Evolutionary conservation across 2,113 vertebrate species (phyloP), one percentile per base, ranked within the genome.

Genomic region (Urocolius indicus): DNA sequence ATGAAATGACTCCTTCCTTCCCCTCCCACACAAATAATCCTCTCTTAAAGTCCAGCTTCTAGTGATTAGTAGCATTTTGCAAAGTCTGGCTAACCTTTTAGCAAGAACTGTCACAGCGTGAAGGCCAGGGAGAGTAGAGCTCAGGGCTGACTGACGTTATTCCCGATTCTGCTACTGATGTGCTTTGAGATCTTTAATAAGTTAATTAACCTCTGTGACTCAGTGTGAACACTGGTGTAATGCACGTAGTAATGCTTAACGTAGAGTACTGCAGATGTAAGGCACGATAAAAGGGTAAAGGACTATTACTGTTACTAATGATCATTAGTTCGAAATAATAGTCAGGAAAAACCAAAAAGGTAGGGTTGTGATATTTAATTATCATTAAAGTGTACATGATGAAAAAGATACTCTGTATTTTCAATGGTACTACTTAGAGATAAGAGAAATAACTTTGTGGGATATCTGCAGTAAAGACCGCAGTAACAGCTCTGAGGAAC

Each of bases 121-220:
- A 36, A 82, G 80, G 34, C 57, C 69, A 55, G 65, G 76, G 52
- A 81, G 11, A 87, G 72, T 65, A 81, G 85, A 75, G 32, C 61
- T 78, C 61, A 58, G 86, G 48, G 34, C 2, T 89, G 86, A 36
- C 62, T 84, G 57, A 75, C 13, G 0, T 96, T 92, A 58, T 62
- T 88, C 72, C 62, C 46, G 66, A 90, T 94, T 88, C 72, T 96
- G 62, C 65, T 57, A 72, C 73, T 90, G 79, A 84, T 0, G 0
- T 84, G 79, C 86, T 80, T 75, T 52, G 61, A 75, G 89, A 84
- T 86, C 66, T 93, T 96, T 93, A 86, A 67, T 93, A 96, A 95
- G 93, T 93, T 95, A 96, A 96, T 96, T 95, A 96, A 96, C 87
- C 83, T 73, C 86, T 58, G 46, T 94, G 89, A 95, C 90, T 97